Percentiles rank a stretch among this genome's conserved stretches.
These are phyloP conservation scores for Marcusenius ussheri DNA, from an alignment of 2,113 vertebrate genomes.

Conservation along the genomic window DNA sequence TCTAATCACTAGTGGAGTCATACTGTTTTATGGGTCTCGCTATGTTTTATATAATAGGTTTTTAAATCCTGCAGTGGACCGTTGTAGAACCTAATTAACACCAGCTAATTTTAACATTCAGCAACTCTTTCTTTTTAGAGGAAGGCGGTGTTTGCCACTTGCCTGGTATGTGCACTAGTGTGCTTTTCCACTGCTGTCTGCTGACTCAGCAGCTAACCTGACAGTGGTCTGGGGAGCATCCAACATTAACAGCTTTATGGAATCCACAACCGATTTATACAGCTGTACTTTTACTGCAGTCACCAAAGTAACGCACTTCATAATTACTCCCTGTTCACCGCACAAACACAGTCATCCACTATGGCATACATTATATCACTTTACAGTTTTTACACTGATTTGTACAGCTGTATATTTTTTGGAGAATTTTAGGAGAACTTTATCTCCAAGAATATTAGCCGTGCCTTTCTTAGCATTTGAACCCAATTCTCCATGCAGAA, in stretches of 20 bases:
- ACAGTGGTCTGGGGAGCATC: neutral
- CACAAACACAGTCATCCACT: neutral
- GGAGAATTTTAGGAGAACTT: neutral
- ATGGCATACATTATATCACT: neutral
- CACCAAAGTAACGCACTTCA: neutral
- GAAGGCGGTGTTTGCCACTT: neutral
- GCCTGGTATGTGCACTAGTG: neutral
- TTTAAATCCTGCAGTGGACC: slow-evolving; percentile 54
- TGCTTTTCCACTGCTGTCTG: neutral
- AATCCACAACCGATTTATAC: slow-evolving; percentile 5
- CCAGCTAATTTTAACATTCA: slow-evolving; percentile 43
- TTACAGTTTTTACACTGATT: neutral
- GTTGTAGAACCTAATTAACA: slow-evolving; percentile 55
- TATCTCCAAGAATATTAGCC: neutral
- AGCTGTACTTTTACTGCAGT: neutral
- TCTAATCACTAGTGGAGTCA: slow-evolving; percentile 27
- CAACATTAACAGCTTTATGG: neutral
- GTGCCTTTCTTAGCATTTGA: neutral
- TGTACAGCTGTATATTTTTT: neutral
- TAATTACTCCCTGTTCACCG: neutral
- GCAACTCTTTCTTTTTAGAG: neutral
- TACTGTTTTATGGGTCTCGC: slow-evolving; percentile 57
- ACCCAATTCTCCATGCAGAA: neutral
- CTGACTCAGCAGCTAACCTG: slow-evolving; percentile 1
- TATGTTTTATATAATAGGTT: slow-evolving; percentile 63